These are phyloP conservation scores for Drosophila nannoptera DNA, from an alignment of 1,140 invertebrate genomes.

Conservation along the genomic window DNA sequence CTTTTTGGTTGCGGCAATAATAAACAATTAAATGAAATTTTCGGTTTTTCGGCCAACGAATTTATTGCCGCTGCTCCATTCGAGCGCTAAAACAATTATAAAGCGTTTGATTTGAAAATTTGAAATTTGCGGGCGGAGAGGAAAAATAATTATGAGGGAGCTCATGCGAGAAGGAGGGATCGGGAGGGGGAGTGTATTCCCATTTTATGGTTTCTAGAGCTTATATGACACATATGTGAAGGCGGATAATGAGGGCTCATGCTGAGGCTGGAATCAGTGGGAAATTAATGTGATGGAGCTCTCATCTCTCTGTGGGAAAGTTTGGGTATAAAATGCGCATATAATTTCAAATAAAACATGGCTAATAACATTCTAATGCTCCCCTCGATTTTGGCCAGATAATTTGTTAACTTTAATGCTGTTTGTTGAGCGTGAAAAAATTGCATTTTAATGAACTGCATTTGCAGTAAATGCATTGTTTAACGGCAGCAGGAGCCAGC, in stretches of 20 bases:
- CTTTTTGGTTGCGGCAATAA: constrained; percentile 36
- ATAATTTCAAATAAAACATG: background rate
- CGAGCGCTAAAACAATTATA: constrained; percentile 50
- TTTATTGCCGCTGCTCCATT: constrained; percentile 17
- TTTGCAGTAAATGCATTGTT: constrained; percentile 30
- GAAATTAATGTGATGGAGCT: too few relatives aligned
- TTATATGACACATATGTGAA: background rate
- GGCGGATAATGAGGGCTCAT: too few relatives aligned
- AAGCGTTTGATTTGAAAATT: constrained; percentile 47
- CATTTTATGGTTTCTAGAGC: background rate
- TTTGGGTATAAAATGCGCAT: background rate
- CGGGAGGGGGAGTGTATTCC: background rate
- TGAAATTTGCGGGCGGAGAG: constrained; percentile 1
- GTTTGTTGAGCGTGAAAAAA: constrained; percentile 11
- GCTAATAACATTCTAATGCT: background rate
- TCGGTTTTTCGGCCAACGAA: constrained; percentile 29
- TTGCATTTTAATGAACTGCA: constrained; percentile 39
- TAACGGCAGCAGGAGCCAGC: constrained; percentile 14
- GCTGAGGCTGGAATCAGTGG: too few relatives aligned
- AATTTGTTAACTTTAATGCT: constrained; percentile 13
- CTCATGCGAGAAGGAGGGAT: background rate
- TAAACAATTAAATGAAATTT: constrained; percentile 38
- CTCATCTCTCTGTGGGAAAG: too few relatives aligned
- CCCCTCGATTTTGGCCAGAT: background rate
- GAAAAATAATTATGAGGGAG: constrained; percentile 4